Evolutionary conservation across 1,140 invertebrate genomes (phyloP), one percentile per base, ranked within the genome.

Genomic region (Gonioctena quinquepunctata): DNA sequence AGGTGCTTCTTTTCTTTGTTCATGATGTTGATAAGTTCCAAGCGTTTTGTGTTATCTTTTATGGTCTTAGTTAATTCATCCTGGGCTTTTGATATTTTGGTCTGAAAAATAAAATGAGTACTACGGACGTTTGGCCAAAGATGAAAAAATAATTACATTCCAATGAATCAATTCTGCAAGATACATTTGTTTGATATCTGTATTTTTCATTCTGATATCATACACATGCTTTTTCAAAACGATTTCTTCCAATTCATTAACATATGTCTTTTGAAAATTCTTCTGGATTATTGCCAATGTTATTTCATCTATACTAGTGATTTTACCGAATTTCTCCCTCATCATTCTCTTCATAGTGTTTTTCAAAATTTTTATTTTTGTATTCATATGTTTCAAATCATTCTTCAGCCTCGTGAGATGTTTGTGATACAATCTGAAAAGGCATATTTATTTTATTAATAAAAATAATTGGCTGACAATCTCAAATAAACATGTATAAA

Each of bases 361-460:
- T 70, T 88, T 85, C 2, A 90, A 73, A 23, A 74, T 74, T 22
- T 82, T 81, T 22, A 89, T 86, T 72, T 85, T 83, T 21, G 66
- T 75, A 11, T 86, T 76, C 89, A 90, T 89, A 26, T 86, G 83
- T 52, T 85, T 83, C 22, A 86, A 84, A 73, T 89, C 88, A 0
- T 83, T 77, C 72, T 85, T 86, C 82, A 90, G 87, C 76, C 86
- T 81, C 5, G 83, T 80, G 52, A 89, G 75, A 76, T 89, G 87
- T 3, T 77, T 74, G 33, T 85, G 81, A 76, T 88, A 86, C 48
- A 86, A 83, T 66, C 84, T 86, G 33, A 64, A 64, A n/a, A n/a
- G n/a, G n/a, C n/a, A n/a, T n/a, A n/a, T n/a, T n/a, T n/a, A n/a
- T n/a, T n/a, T n/a, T n/a, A n/a, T n/a, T n/a, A n/a, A n/a, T n/a